phyloP scores from a whole-genome alignment of 2,797 vertebrate species.

The Saxicola maurus region DNA sequence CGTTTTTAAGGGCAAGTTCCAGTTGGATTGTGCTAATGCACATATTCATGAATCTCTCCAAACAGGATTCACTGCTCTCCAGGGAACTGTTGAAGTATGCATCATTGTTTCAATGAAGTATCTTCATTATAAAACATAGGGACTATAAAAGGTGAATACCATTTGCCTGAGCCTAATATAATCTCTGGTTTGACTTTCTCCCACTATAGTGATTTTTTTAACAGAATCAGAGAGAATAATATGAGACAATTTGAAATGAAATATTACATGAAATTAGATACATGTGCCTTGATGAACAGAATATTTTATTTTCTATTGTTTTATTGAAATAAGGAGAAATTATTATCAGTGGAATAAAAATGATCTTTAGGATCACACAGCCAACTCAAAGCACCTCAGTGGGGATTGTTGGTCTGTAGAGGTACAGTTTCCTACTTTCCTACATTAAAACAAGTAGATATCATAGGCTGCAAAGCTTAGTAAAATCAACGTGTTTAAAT shows the following conservation, averaged over 20 bases:
- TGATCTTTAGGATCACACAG: conserved; percentile 13
- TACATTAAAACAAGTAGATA: background rate
- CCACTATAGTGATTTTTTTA: conserved; percentile 37
- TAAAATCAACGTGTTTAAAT: conserved; percentile 23
- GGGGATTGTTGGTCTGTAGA: conserved; percentile 17
- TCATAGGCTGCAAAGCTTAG: background rate
- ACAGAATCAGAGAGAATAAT: conserved; percentile 48
- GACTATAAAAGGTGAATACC: conserved; percentile 77
- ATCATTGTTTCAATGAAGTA: conserved; percentile 83
- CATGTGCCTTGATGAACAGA: conserved; percentile 43
- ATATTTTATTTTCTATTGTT: conserved; percentile 42
- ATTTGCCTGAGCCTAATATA: conserved; percentile 69
- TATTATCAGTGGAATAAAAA: conserved; percentile 30
- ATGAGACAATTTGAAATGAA: conserved; percentile 45
- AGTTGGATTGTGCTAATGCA: conserved; percentile 78
- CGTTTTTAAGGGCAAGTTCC: conserved; percentile 75
- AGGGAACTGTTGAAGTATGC: conserved; percentile 79
- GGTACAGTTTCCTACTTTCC: background rate
- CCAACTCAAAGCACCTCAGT: conserved; percentile 17
- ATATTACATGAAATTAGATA: conserved; percentile 33
- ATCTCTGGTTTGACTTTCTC: conserved; percentile 67
- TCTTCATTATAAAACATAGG: conserved; percentile 81
- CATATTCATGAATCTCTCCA: conserved; percentile 84
- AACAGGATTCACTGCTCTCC: conserved; percentile 78
- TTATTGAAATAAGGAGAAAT: conserved; percentile 16